phyloP scores from a whole-genome alignment of 2,113 vertebrate genomes.

The Tychaedon coryphoeus region DNA sequence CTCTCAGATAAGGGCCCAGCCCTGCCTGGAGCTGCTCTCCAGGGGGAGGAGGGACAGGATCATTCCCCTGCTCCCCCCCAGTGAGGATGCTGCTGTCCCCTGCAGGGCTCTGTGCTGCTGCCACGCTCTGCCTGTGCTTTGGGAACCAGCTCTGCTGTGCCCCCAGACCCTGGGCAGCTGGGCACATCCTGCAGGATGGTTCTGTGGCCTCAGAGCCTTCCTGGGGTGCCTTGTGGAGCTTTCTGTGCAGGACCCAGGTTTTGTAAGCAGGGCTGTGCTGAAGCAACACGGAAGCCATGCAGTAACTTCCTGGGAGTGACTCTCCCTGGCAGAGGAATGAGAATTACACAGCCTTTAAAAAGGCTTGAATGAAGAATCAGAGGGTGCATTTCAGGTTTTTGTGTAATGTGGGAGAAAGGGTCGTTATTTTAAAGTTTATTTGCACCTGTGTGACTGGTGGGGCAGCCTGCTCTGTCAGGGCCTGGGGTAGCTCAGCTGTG shows the following conservation, averaged over 20 bases:
- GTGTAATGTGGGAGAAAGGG: not conserved
- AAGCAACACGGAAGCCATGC: not conserved
- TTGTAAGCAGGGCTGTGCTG: not conserved
- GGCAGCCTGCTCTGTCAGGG: not conserved
- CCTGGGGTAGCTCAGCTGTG: accelerated
- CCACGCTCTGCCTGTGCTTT: not conserved
- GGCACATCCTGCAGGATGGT: not conserved
- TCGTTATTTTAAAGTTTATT: not conserved
- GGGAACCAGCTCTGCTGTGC: not conserved
- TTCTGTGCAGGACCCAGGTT: not conserved
- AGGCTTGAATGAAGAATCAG: not conserved
- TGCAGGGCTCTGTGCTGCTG: accelerated
- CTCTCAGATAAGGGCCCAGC: not conserved
- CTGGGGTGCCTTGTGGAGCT: accelerated
- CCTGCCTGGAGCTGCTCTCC: not conserved
- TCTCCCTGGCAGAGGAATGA: not conserved
- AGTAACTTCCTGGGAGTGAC: not conserved
- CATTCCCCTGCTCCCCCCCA: not conserved
- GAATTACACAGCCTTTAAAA: not conserved
- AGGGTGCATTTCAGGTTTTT: not conserved
- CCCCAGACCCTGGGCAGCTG: accelerated
- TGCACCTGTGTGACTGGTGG: accelerated
- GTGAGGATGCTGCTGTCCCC: not conserved
- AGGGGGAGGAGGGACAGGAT: not conserved
- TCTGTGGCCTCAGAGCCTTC: not conserved